Base-by-base conservation (phyloP, 2,888 invertebrate species). In the Xestia c-nigrum region DNA sequence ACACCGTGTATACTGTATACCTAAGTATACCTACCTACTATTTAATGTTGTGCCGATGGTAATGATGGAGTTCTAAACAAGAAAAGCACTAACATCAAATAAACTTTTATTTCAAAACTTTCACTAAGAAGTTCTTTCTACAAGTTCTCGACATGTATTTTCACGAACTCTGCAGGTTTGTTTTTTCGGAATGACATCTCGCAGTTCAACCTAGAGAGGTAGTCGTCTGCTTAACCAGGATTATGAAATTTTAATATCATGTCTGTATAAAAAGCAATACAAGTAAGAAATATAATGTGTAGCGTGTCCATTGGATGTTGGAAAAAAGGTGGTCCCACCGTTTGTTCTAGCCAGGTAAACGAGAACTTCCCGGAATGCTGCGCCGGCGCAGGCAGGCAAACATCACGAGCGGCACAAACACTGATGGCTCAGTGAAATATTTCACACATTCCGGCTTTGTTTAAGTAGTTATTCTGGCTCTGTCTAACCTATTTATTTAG, bases 281-380 rank as follows among this genome's bases (percentile, higher is more conserved):
- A 70, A 70, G 46, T 55, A 55, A 77, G 46, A 55, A 61, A 59
- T 57, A 38, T 38, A 55, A 43, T 66, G 64, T 68, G 46, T 40
- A 59, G 38, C 21, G n/a, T 71, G 72, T 59, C 57, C 59, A 59
- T 61, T 61, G 61, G 38, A 38, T 61, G 61, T 46, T 19, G 21
- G 83, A 72, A 70, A 78, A 78, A 85, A 72, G 83, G 47, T 16
- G 46, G 68, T 61, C 72, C 66, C 72, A 73, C 65, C 80, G 87
- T 87, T 89, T 89, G 88, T 84, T 86, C 83, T 83, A 80, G 83
- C 40, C 88, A 88, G 88, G 88, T 88, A 88, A 84, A 77, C 81
- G 88, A 80, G 70, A 10, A 70, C 68, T 90, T 90, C 91, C 83
- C 72, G 83, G 90, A 90, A 90, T 68, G 70, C 81, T 88, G 87